Conservation (phyloP, 2,113 vertebrate genomes). For the Osmerus mordax region DNA sequence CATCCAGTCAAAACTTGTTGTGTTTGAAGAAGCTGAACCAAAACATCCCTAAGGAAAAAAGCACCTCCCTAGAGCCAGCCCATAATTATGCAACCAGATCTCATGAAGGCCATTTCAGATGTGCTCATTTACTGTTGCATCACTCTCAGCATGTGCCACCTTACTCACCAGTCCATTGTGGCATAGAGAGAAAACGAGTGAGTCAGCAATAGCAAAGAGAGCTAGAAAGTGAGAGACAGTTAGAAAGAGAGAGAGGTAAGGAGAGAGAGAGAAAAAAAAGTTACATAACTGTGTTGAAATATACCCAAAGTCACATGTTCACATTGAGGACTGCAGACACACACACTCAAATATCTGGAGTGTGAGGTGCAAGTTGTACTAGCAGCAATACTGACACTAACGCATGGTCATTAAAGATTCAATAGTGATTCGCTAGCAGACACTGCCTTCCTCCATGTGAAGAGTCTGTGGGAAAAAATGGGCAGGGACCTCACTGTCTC, state of each 20-base stretch:
- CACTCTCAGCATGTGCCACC: too few species aligned
- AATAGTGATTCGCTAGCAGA: background rate
- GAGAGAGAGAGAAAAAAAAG: background rate
- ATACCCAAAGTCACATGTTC: constrained; percentile 47
- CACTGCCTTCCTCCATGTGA: too few species aligned
- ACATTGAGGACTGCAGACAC: background rate
- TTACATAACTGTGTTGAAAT: constrained; percentile 48
- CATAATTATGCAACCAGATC: constrained; percentile 20
- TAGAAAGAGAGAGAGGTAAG: background rate
- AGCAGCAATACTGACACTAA: background rate
- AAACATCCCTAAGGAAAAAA: background rate
- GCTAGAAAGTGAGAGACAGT: background rate
- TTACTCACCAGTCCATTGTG: background rate
- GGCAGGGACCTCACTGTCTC: too few species aligned
- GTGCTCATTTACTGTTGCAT: background rate
- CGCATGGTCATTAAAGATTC: background rate
- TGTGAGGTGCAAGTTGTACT: background rate
- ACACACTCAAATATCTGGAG: background rate
- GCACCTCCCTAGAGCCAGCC: background rate
- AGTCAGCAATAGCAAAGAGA: background rate
- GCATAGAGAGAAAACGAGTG: background rate
- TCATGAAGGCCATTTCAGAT: constrained; percentile 6
- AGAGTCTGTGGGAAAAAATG: too few species aligned
- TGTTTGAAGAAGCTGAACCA: background rate
- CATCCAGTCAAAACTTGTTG: background rate